Evolutionary conservation across 1,140 invertebrate species (phyloP).

Genomic region (Odontomachus brunneus): DNA sequence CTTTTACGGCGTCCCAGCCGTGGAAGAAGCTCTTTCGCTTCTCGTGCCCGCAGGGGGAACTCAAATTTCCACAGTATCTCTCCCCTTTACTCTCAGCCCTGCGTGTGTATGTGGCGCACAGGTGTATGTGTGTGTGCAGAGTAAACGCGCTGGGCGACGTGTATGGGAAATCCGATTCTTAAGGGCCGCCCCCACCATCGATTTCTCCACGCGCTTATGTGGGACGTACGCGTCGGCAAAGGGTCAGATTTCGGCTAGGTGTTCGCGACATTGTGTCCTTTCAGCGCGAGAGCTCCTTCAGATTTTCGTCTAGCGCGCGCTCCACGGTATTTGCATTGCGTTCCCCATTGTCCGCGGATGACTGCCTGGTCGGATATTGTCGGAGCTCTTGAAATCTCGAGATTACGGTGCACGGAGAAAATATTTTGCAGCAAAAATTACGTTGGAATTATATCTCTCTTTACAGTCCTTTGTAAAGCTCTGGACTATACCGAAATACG

Average conservation of each 20-base stretch:
- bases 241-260: constrained; percentile 41
- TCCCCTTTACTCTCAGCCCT: neutral
- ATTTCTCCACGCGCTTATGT: constrained; percentile 23
- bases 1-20: constrained; percentile 44
- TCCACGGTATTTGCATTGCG: constrained; percentile 8
- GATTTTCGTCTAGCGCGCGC: neutral
- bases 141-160: constrained; percentile 35
- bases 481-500: too few species aligned
- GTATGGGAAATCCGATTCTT: constrained; percentile 64
- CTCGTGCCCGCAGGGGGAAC: constrained; percentile 43
- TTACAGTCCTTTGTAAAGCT: too few species aligned
- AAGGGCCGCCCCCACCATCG: constrained; percentile 33
- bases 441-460: too few species aligned
- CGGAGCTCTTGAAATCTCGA: neutral
- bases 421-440: too few species aligned
- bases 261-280: constrained; percentile 22
- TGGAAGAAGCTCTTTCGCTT: constrained; percentile 52
- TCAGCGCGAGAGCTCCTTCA: constrained; percentile 13
- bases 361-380: neutral
- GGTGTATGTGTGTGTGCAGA: neutral
- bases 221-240: neutral
- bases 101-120: too few species aligned
- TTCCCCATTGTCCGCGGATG: constrained; percentile 7
- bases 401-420: neutral
- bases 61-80: constrained; percentile 53